Evolutionary conservation across 2,888 invertebrate genomes (phyloP).

Genomic region (Meiosimyza decipiens): DNA sequence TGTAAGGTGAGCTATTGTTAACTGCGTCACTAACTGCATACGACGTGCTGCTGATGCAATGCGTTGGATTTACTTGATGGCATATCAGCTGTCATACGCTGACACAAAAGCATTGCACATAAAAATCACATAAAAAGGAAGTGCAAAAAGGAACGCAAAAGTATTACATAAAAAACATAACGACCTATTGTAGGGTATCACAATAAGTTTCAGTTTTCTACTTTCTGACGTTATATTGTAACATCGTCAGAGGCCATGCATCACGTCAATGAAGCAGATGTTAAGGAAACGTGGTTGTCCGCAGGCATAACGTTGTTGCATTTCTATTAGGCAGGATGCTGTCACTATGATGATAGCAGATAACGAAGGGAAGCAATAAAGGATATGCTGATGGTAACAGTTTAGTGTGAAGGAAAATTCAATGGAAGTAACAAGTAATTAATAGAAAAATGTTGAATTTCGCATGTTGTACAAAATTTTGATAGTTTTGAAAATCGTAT

Average conservation of each 20-base stretch:
- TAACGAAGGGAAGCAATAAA: no score
- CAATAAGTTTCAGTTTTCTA: neutral
- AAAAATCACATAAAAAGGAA: no score
- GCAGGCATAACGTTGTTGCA: neutral
- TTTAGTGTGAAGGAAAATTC: no score
- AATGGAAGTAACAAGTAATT: no score
- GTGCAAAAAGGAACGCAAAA: neutral
- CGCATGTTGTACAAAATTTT: no score
- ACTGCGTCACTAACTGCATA: slow-evolving; percentile 11
- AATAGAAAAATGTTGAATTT: no score
- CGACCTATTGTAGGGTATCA: neutral
- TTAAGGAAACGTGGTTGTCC: slow-evolving; percentile 1
- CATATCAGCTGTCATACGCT: neutral
- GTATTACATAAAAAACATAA: neutral
- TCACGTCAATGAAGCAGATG: slow-evolving; percentile 12
- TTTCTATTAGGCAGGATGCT: slow-evolving; percentile 16
- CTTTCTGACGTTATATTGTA: neutral
- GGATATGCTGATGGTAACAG: no score
- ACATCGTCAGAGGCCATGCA: neutral
- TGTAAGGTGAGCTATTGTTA: slow-evolving; percentile 17
- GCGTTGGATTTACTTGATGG: slow-evolving; percentile 6
- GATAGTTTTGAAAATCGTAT: no score
- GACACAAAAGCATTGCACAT: no score
- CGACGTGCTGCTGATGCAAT: slow-evolving; percentile 6
- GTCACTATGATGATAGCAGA: no score